Evolutionary conservation across 2,113 vertebrate genomes (phyloP).

Genomic region (Syrmaticus mikado): DNA sequence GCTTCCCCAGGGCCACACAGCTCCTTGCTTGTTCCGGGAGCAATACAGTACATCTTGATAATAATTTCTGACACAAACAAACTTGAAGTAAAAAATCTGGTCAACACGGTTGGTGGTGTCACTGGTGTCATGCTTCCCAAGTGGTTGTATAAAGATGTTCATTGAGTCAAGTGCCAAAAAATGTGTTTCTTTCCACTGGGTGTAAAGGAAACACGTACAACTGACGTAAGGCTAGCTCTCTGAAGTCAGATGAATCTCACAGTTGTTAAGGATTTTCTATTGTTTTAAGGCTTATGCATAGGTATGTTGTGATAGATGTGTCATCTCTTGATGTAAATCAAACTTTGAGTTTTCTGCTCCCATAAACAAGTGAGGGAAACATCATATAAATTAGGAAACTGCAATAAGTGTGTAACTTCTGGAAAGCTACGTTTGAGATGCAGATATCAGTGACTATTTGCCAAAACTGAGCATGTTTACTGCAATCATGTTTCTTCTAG

Average conservation of each 20-base stretch:
- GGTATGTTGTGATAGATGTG: background rate
- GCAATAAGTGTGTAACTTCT: background rate
- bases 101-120: fast-evolving
- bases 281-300: fast-evolving
- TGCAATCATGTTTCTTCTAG: background rate
- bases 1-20: background rate
- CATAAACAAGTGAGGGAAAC: background rate
- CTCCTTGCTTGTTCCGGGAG: background rate
- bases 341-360: background rate
- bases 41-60: background rate
- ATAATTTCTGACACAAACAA: too few species aligned
- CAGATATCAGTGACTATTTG: background rate
- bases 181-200: background rate
- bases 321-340: background rate
- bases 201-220: background rate
- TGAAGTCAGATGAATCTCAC: background rate
- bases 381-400: background rate
- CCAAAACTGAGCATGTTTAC: background rate
- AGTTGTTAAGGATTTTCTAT: background rate
- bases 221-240: background rate
- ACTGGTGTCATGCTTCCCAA: background rate
- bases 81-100: background rate
- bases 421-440: background rate
- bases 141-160: background rate
- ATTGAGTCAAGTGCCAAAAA: background rate